Base-by-base conservation (phyloP, 2,888 invertebrate genomes). In the Hirtodrosophila duncani region DNA sequence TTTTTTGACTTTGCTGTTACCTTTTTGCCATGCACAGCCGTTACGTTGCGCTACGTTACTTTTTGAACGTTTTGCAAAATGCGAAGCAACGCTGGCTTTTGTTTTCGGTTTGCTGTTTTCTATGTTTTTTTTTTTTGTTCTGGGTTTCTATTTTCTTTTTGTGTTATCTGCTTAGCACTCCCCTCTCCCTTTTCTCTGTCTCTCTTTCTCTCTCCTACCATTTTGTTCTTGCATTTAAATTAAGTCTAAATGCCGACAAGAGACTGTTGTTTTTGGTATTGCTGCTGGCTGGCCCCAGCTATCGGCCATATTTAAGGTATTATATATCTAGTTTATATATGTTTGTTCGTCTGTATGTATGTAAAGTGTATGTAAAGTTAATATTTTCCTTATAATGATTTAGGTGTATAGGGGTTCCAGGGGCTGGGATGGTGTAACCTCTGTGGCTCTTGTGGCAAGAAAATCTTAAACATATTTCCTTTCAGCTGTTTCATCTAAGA, bases 1-100 rank as follows among this genome's bases (percentile, higher is more conserved):
- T n/a, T n/a, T n/a, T n/a, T n/a, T n/a, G n/a, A n/a, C 16, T 23
- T 23, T 39, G 29, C 13, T 31, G 31, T 42, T 36, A 31, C n/a
- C n/a, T 39, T 63, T 62, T 68, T 74, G 43, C 45, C 55, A 57
- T 67, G 23, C 56, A 37, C 75, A 63, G 61, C 64, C 67, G 71
- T 79, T 79, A 67, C 75, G 79, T 75, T 67, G 75, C 63, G 71
- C 71, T 66, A 69, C 75, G 75, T 78, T 69, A 66, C 78, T 67
- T 66, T 49, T 49, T 41, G 41, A 42, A 34, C 37, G 42, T 41
- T 31, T 14, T 16, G 31, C 30, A n/a, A n/a, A n/a, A n/a, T n/a
- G n/a, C n/a, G n/a, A n/a, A n/a, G n/a, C n/a, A n/a, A n/a, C n/a
- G n/a, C n/a, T n/a, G n/a, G n/a, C n/a, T n/a, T n/a, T n/a, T n/a